Base-by-base conservation (phyloP, 2,888 invertebrate genomes). In the Netelia melanura region DNA sequence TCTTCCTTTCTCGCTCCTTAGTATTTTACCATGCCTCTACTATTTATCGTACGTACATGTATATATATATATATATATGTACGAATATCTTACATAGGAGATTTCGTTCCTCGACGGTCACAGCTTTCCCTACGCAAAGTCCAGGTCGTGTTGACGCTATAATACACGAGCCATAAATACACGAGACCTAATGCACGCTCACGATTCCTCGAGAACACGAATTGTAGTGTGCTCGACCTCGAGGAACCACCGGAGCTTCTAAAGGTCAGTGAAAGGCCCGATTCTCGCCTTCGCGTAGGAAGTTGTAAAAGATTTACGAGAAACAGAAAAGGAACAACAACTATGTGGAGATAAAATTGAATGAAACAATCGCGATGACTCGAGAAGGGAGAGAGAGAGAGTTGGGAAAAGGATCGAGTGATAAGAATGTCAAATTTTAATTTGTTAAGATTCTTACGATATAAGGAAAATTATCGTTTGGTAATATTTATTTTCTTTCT, bases 261-360 rank as follows among this genome's bases (percentile, higher is more conserved):
- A 91, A 91, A 91, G 91, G 90, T 91, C 91, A 90, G 91, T 90
- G 91, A 91, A 91, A 91, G 91, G 91, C 86, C 86, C 86, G 77
- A 70, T 61, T 80, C 86, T 83, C 83, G 78, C 71, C 86, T 87
- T 87, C 65, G 83, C 86, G 87, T 87, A 87, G 87, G 88, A 89
- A 89, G 85, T 86, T 11, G 65, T 81, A 61, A 44, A 58, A 74
- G 58, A 61, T 52, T 17, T 61, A 25, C 10, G 23, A 52, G 38
- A 44, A 58, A 58, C 23, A 44, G 52, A 68, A 54, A 23, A 25
- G 38, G 44, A 52, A 48, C 43, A 56, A 25, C 38, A 65, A 3
- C 23, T 14, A 71, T 6, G 38, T 52, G 5, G n/a, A 71, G 43
- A 54, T 58, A 61, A 38, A 11, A 56, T 71, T 56, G 54, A 70